These are phyloP conservation scores for Hipposideros armiger DNA, from an alignment of 2,113 vertebrate genomes.

Conservation along the genomic window DNA sequence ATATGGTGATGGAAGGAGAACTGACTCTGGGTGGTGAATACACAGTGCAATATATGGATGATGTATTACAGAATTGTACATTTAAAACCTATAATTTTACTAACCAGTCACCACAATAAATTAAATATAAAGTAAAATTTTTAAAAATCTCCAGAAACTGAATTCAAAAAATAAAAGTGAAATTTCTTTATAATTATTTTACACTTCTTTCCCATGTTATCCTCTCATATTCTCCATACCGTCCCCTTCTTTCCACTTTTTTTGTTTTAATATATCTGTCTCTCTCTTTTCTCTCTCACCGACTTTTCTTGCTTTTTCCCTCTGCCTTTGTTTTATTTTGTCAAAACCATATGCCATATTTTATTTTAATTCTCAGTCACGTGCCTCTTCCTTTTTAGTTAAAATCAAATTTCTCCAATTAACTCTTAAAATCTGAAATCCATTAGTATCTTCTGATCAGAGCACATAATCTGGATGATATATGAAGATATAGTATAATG, in stretches of 20 bases:
- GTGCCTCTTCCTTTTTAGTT: neutral
- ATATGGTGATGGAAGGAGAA: too few relatives aligned
- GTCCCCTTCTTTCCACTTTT: fast-evolving
- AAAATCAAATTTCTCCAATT: neutral
- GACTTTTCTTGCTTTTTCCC: neutral
- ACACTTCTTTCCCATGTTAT: neutral
- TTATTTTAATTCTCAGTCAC: neutral
- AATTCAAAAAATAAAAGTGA: neutral
- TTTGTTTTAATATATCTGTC: neutral
- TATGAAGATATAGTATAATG: neutral
- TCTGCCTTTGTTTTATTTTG: neutral
- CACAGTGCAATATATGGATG: too few relatives aligned
- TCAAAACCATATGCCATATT: neutral
- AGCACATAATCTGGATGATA: neutral
- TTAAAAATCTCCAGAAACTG: too few relatives aligned
- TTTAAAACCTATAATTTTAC: too few relatives aligned
- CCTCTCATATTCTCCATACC: neutral
- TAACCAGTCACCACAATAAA: too few relatives aligned
- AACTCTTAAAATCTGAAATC: neutral
- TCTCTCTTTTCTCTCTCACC: neutral
- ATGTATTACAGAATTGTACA: too few relatives aligned
- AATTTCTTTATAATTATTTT: neutral
- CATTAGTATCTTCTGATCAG: neutral
- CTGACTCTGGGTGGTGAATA: too few relatives aligned
- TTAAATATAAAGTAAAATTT: too few relatives aligned